Conservation (phyloP, 2,888 invertebrate species). For the Agrochola lychnidis region DNA sequence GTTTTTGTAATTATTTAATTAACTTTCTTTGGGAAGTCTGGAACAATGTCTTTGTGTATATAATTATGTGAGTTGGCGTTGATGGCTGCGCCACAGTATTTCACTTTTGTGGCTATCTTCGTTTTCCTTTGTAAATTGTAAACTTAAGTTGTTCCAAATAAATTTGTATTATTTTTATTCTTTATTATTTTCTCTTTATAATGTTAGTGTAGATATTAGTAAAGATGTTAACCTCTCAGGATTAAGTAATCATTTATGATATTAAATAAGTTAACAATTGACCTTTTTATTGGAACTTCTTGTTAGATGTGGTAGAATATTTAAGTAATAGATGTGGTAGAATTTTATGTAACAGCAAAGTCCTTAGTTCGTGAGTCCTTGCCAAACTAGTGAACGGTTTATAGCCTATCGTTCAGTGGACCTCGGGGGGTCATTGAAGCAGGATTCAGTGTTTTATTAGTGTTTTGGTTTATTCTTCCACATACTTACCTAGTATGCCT, state of each 20-base stretch:
- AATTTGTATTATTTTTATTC: no score
- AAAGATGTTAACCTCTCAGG: background rate
- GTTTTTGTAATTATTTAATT: no score
- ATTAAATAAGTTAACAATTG: background rate
- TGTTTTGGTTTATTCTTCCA: constrained; percentile 5
- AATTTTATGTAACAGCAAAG: background rate
- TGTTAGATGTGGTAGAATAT: background rate
- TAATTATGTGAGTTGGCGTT: no score
- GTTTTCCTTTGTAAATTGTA: no score
- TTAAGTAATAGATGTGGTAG: background rate
- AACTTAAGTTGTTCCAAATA: no score
- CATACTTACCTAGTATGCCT: no score
- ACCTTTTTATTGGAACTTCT: background rate
- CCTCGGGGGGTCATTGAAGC: constrained; percentile 18
- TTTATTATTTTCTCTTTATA: no score
- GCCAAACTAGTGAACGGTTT: constrained; percentile 18
- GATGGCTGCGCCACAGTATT: no score
- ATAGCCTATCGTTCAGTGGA: constrained; percentile 6
- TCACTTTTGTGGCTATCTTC: no score
- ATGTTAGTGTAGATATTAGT: no score
- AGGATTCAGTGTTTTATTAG: constrained; percentile 45
- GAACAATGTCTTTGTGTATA: no score
- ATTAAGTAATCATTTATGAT: background rate
- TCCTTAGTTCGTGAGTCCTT: background rate
- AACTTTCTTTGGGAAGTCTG: no score